Conservation (phyloP, 1,140 invertebrate species). For the Tigriopus japonicus region DNA sequence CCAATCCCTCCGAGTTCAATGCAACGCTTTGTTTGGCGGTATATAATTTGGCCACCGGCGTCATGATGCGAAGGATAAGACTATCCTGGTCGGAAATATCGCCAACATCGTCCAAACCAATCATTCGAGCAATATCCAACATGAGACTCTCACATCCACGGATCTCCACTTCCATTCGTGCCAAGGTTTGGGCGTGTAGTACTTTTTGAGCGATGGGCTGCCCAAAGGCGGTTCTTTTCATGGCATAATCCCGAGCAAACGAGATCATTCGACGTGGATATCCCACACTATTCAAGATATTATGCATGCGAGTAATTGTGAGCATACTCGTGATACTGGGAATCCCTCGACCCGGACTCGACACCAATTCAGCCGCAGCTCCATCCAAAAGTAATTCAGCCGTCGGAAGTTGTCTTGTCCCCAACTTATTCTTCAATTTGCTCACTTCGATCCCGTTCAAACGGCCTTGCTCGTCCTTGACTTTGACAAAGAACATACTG, state of each 20-base stretch:
- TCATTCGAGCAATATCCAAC: conserved; percentile 22
- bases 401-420: conserved; percentile 39
- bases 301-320: conserved; percentile 30
- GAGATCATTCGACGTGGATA: conserved; percentile 23
- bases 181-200: conserved; percentile 34
- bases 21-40: conserved; percentile 35
- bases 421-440: conserved; percentile 37
- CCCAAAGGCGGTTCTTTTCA: conserved; percentile 32
- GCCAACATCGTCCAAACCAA: conserved; percentile 9
- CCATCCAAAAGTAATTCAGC: conserved; percentile 37
- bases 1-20: conserved; percentile 35
- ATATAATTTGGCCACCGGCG: conserved; percentile 37
- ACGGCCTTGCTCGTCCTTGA: conserved; percentile 24
- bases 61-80: conserved; percentile 31
- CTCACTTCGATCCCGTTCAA: conserved; percentile 36
- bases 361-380: conserved; percentile 29
- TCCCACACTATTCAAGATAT: conserved; percentile 5
- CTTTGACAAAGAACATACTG: conserved; percentile 35
- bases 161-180: conserved; percentile 33
- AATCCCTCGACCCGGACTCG: conserved; percentile 34
- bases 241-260: conserved; percentile 34
- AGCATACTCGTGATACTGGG: conserved; percentile 37
- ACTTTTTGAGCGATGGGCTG: conserved; percentile 28
- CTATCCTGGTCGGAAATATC: conserved; percentile 21
- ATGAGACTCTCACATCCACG: conserved; percentile 25